Percentiles rank a stretch among this genome's conserved stretches.
phyloP scores from a whole-genome alignment of 2,888 invertebrate genomes.

The Drosophila borealis region DNA sequence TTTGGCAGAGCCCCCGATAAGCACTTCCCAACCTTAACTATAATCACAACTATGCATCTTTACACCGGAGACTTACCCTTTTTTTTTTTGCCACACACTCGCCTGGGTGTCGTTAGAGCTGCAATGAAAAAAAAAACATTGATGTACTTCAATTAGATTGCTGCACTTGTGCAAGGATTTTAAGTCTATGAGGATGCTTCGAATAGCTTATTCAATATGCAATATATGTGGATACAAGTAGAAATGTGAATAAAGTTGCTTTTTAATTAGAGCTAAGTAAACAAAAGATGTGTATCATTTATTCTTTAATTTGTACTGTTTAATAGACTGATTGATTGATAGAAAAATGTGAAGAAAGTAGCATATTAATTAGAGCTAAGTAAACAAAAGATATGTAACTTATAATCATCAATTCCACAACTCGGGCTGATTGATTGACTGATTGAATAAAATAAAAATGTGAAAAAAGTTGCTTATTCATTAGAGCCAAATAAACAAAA shows the following conservation, averaged over 20 bases:
- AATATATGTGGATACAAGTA: not conserved
- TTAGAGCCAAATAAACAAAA: too few species aligned
- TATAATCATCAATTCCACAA: too few species aligned
- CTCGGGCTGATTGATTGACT: too few species aligned
- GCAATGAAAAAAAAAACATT: slow-evolving; percentile 58
- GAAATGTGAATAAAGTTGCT: not conserved
- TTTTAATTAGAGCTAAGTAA: not conserved
- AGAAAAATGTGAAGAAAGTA: not conserved
- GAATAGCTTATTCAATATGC: not conserved
- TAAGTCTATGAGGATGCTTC: slow-evolving; percentile 2
- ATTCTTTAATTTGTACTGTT: not conserved
- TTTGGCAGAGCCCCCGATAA: slow-evolving; percentile 38
- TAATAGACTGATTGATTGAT: not conserved
- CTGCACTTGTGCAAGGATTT: slow-evolving; percentile 18
- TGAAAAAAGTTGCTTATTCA: too few species aligned
- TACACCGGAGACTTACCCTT: slow-evolving; percentile 47
- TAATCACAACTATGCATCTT: slow-evolving; percentile 65
- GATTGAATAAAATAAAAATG: too few species aligned
- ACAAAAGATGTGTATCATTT: not conserved
- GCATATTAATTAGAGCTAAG: too few species aligned
- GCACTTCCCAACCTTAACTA: slow-evolving; percentile 38
- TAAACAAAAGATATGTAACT: too few species aligned
- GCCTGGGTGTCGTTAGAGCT: slow-evolving; percentile 69
- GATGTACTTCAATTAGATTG: slow-evolving; percentile 68
- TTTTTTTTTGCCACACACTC: slow-evolving; percentile 12